Conservation (phyloP, 2,797 vertebrate genomes). For the Anguilla megastoma region DNA sequence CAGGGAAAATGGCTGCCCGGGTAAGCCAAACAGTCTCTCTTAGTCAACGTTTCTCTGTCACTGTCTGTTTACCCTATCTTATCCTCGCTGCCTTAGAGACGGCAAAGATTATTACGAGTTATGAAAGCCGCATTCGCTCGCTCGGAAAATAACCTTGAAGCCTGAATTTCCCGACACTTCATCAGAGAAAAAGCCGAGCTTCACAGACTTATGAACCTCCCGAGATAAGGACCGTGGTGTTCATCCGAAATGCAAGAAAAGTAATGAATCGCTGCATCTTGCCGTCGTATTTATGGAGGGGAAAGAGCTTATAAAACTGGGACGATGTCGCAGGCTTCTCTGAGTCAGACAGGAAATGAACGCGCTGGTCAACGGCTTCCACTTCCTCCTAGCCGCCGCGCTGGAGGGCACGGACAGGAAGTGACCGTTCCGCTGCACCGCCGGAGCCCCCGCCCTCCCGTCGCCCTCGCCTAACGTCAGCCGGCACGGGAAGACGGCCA, state of each 20-base stretch:
- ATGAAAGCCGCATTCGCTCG: background rate
- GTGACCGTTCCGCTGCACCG: background rate
- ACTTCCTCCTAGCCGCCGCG: background rate
- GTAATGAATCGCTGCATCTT: background rate
- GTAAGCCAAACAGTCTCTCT: background rate
- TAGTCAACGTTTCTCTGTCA: background rate
- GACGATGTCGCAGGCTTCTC: slow-evolving; percentile 22
- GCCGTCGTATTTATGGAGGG: background rate
- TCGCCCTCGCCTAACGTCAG: background rate
- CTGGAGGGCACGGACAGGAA: background rate
- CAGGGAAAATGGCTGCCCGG: background rate
- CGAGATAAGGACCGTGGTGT: background rate
- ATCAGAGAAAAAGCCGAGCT: background rate
- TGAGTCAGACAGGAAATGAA: slow-evolving; percentile 39
- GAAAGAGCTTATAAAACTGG: slow-evolving; percentile 26
- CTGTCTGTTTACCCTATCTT: background rate
- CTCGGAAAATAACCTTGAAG: background rate
- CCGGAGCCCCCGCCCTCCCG: background rate
- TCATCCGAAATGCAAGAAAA: background rate
- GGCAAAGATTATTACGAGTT: background rate
- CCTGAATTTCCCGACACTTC: background rate
- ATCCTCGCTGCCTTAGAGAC: background rate
- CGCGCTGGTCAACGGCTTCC: background rate
- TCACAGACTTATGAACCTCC: background rate
- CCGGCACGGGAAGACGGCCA: background rate